Evolutionary conservation across 2,888 invertebrate genomes (phyloP).

Genomic region (Pterostichus madidus): DNA sequence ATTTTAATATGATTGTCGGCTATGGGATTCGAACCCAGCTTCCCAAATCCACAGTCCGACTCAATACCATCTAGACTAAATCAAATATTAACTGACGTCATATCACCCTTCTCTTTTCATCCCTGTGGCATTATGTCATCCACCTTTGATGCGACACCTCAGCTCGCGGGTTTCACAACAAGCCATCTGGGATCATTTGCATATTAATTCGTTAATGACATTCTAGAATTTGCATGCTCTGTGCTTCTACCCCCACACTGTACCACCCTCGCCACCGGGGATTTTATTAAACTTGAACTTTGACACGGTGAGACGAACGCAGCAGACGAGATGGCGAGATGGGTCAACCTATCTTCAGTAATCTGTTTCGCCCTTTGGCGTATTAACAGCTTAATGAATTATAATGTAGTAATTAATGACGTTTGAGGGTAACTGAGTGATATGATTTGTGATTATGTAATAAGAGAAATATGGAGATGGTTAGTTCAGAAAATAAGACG

Average conservation of each 20-base stretch:
- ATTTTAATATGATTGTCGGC: too few relatives aligned
- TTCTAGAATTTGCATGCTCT: slow-evolving; percentile 15
- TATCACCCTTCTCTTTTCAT: too few relatives aligned
- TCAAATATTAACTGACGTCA: too few relatives aligned
- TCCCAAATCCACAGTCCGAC: too few relatives aligned
- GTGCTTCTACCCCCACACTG: too few relatives aligned
- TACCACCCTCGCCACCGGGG: neutral
- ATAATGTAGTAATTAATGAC: slow-evolving; percentile 14
- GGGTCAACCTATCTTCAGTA: neutral
- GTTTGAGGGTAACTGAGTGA: neutral
- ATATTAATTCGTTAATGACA: slow-evolving; percentile 2
- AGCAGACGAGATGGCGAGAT: too few relatives aligned
- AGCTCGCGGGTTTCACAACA: neutral
- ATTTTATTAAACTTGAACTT: slow-evolving; percentile 28
- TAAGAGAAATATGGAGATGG: neutral
- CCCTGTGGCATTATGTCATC: too few relatives aligned
- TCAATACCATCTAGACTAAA: too few relatives aligned
- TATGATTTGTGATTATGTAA: neutral
- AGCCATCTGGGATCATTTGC: neutral
- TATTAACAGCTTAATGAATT: neutral
- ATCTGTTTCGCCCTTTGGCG: slow-evolving; percentile 13
- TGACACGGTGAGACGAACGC: neutral
- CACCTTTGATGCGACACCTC: too few relatives aligned
- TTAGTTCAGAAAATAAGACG: neutral
- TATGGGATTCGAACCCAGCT: too few relatives aligned